Evolutionary conservation across 2,113 vertebrate genomes (phyloP), one percentile per base, ranked within the genome.

Genomic region (Passer domesticus): DNA sequence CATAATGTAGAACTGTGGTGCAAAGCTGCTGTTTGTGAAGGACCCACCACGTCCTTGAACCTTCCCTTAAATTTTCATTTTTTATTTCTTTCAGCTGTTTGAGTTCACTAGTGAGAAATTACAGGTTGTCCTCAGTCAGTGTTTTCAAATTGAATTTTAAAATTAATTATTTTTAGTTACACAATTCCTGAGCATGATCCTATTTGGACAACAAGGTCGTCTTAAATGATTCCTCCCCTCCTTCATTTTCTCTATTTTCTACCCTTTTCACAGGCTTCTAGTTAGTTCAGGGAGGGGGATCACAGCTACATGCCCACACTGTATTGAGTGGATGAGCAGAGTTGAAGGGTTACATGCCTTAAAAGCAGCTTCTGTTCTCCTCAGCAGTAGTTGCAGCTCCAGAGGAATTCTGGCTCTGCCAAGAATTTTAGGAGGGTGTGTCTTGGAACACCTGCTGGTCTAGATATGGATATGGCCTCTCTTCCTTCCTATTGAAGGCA

Each of bases 1-100:
- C 28, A 3, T n/a, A 60, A 27, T 1, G 0, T 2, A 2, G 27
- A 49, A 76, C 46, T n/a, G 24, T 8, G 4, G 24, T 6, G 43
- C 55, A 37, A 47, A 62, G 30, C 17, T 66, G 73, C 20, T 72
- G 13, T 55, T 85, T 62, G 24, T 53, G 43, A 62, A 58, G 67
- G 44, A 46, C 25, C 5, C 35, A 7, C 10, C 27, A 1, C 31
- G 7, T 33, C 25, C 15, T 8, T 73, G 53, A 83, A 31, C 12
- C 4, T 77, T 39, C 35, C 43, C 78, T 78, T 37, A 60, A 20
- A 24, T 47, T 37, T 73, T 28, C 24, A 6, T 16, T 53, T 43
- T 58, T 44, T 37, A 15, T 31, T 60, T 44, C 20, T 60, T 41
- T 41, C 14, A 46, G 33, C 20, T 80, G 72, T 12, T 31, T 81